Evolutionary conservation across 2,888 invertebrate genomes (phyloP), one percentile per base, ranked within the genome.

Genomic region (Agrochola lota): DNA sequence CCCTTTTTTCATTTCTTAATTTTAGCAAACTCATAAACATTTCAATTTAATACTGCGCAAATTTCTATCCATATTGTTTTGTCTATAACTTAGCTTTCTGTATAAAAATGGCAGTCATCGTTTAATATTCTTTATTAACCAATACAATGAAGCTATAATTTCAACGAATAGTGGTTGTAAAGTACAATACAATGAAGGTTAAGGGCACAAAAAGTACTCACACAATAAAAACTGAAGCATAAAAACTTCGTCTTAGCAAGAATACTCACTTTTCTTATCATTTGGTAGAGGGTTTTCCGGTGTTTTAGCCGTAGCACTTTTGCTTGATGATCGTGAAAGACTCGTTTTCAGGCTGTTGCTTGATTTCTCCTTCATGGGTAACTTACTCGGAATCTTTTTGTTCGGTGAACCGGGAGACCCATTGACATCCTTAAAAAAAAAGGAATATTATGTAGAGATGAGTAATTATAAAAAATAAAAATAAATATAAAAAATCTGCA

Each of bases 341-440:
- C 96, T 97, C 46, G 97, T 97, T 81, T 97, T 96, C 11, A 96
- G 83, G 85, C 96, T 96, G 91, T 94, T 95, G 87, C 94, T 96
- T 2, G 96, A 96, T 86, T 96, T 96, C 81, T 96, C 96, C 85
- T 96, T 96, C 67, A 93, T 95, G 59, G 95, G 97, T 88, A 97
- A 91, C 91, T 97, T 97, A 89, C 97, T 96, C 73, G 97, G 97
- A 68, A 97, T 96, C 94, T 98, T 98, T 95, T 98, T 98, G 79
- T 97, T 97, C 78, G 98, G 98, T 43, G 98, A 98, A 77, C 97
- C 97, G 63, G 97, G 97, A 71, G 98, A 98, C 63, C 98, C 98
- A 94, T 98, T 98, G 83, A 97, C 93, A 87, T 97, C 97, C 96
- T 97, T 52, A 8, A 74, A 84, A 76, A 74, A 83, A 52, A 77